Conservation (phyloP, 2,888 invertebrate genomes). For the Lapara coniferarum region DNA sequence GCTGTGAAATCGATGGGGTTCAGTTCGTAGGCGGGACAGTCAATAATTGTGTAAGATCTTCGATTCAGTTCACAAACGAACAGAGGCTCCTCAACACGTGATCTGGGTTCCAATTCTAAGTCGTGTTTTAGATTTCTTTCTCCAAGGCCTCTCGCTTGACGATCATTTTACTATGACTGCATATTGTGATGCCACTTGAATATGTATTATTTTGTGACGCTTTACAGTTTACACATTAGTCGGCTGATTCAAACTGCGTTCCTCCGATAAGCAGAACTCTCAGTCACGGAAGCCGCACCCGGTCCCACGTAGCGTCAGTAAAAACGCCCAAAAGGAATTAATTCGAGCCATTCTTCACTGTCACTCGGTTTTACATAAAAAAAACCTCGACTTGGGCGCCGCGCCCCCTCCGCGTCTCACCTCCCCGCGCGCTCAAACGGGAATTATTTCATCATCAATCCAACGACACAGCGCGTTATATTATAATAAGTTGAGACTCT, state of each 20-base stretch:
- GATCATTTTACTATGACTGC: no score
- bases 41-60: no score
- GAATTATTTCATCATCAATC: constrained; percentile 36
- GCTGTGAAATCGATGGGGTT: no score
- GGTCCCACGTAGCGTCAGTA: not conserved
- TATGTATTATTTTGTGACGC: no score
- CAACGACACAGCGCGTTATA: constrained; percentile 9
- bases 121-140: no score
- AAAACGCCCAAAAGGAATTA: constrained; percentile 39
- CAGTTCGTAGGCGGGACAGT: no score
- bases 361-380: constrained; percentile 41
- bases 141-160: no score
- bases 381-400: constrained; percentile 32
- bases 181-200: no score
- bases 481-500: not conserved
- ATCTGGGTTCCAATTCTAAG: no score
- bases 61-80: no score
- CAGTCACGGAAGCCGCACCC: not conserved
- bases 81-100: no score
- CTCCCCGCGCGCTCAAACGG: not conserved
- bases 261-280: not conserved
- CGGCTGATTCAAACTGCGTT: not conserved
- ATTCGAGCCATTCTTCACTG: constrained; percentile 43
- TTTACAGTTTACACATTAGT: no score
- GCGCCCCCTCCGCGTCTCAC: not conserved